These are phyloP conservation scores for Bursaphelenchus okinawaensis DNA, from an alignment of 2,888 invertebrate genomes.

Conservation along the genomic window DNA sequence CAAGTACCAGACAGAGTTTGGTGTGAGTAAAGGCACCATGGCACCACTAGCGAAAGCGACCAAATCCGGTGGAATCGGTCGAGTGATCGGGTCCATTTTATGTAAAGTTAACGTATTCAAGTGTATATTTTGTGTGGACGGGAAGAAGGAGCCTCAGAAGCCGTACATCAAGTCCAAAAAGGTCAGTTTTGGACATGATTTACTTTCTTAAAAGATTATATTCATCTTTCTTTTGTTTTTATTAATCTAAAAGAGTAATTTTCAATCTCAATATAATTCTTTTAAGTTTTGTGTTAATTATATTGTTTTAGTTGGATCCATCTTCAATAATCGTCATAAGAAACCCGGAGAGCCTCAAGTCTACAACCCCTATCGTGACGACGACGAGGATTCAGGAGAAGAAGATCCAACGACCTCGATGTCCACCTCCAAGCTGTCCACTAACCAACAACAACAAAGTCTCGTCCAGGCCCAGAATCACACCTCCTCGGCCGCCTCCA, in stretches of 20 bases:
- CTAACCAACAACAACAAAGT: background rate
- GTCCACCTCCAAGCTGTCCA: conserved; percentile 40
- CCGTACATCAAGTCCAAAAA: background rate
- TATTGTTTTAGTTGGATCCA: conserved; percentile 7
- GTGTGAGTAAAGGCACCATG: background rate
- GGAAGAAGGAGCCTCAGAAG: background rate
- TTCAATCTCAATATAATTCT: background rate
- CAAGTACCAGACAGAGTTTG: background rate
- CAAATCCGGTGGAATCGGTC: background rate
- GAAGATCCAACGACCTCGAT: conserved; percentile 24
- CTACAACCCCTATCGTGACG: background rate
- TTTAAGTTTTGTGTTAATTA: background rate
- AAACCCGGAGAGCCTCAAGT: background rate
- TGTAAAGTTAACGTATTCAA: background rate
- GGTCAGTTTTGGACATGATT: no score
- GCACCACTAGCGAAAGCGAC: background rate
- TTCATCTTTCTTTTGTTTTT: background rate
- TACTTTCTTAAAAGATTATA: no score
- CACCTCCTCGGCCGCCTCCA: conserved; percentile 12
- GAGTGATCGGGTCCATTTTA: background rate
- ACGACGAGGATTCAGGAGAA: background rate
- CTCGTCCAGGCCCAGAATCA: conserved; percentile 11
- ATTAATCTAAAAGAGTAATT: no score
- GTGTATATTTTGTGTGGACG: background rate
- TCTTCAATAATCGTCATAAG: conserved; percentile 1